Base-by-base conservation (phyloP, 1,140 invertebrate species). In the Aporrectodea caliginosa region DNA sequence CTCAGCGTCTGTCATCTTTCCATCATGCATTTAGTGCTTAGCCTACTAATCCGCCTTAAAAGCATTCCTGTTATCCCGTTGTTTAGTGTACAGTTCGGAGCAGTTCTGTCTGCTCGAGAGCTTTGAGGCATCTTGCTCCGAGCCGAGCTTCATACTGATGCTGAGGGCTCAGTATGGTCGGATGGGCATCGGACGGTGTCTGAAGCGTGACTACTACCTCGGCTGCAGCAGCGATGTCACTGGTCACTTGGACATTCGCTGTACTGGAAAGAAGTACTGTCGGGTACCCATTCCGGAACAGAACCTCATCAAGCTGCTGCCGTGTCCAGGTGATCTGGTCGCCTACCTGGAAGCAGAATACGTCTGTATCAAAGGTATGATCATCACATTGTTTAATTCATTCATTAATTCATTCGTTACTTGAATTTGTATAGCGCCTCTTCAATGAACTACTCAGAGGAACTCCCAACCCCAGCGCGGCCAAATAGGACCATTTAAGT, bases 151-250 rank as follows among this genome's bases (percentile, higher is more conserved):
- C 69, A 69, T 78, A 6, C 27, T 70, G 1, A 33, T 78, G 43
- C 30, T 31, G 29, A 31, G 43, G 16, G 77, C 43, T 31, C 16
- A n/a, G 27, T 78, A 78, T 33, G 77, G 77, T 6, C 58, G 77
- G n/a, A 78, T 78, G 77, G n/a, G 77, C 77, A 71, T 34, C 31
- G 77, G 79, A 70, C n/a, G 70, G 22, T 43, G 79, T 69, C 35
- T 68, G 35, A 16, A n/a, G 22, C 73, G 76, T 68, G 81, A 75
- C 27, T 35, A 79, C 76, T 74, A 79, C 80, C 75, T 71, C 71
- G 70, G 58, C 79, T 82, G 76, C 82, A 80, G 71, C 80, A 82
- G 77, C 78, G 82, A 79, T 71, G 75, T 79, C 35, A 68, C 71
- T 34, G 75, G 16, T 69, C 78, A 78, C 78, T 73, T 81, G 78